Evolutionary conservation across 1,140 invertebrate species (phyloP), one percentile per base, ranked within the genome.

Genomic region (Orussus abietinus): DNA sequence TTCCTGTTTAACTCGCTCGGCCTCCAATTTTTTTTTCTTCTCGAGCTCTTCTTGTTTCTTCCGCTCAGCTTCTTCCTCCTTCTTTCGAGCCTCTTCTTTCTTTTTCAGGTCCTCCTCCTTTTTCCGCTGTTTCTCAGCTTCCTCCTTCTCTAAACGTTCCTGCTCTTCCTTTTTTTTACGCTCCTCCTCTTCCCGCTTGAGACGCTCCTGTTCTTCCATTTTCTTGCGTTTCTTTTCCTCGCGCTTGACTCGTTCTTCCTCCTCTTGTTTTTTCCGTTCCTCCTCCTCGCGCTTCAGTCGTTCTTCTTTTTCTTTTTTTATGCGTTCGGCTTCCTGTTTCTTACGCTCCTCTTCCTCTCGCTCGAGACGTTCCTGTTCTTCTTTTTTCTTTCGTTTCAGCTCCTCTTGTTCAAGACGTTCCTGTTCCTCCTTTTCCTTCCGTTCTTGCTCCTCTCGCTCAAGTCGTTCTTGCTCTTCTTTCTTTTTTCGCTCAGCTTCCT

Each of bases 1-100:
- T 52, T 47, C 36, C 19, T 19, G 21, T 38, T 44, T 51, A 30
- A 38, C 38, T 41, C 39, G 20, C 34, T 39, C 40, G 5, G 31
- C 21, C 32, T 40, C 33, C 36, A 42, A 33, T 29, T 43, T 35
- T 15, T 43, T 21, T 26, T 45, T 35, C 9, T 5, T 5, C n/a
- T 53, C 40, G 13, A 20, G 32, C 36, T 30, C 19, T 34, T 40
- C 35, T 19, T 25, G 30, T 12, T 33, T 47, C 37, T 30, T 13
- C 25, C 32, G 30, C 18, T 38, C 38, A 19, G 18, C 32, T 39
- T 41, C 33, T 12, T 39, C 42, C 6, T 33, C 22, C 9, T 34
- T 32, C 7, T 33, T 18, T 15, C 13, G 10, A 9, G 21, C 12
- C 21, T 40, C 15, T n/a, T 35, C 25, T 9, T 41, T 20, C 18